These are phyloP conservation scores for Ciconia nigra DNA, from an alignment of 2,797 vertebrate species.

Conservation along the genomic window DNA sequence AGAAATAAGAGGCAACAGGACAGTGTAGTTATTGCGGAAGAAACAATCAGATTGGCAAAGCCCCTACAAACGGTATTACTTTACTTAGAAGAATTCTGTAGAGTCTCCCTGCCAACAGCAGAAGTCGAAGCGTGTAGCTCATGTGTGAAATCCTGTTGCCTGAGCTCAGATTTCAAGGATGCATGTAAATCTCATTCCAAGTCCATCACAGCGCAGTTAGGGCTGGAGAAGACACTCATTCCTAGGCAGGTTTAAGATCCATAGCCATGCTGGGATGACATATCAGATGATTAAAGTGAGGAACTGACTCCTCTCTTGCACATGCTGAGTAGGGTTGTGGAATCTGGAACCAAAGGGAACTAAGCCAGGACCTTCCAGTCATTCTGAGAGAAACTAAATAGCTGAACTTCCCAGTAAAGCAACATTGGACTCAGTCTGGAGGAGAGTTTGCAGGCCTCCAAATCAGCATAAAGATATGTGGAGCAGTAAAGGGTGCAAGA, in stretches of 20 bases:
- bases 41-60: not conserved
- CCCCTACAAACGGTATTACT: not conserved
- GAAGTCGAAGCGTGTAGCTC: not conserved
- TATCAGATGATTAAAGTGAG: not conserved
- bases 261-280: not conserved
- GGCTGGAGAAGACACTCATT: not conserved
- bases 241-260: not conserved
- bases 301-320: not conserved
- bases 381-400: not conserved
- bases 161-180: slow-evolving; percentile 22
- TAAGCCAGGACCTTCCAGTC: not conserved
- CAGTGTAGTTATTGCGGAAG: not conserved
- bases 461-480: not conserved
- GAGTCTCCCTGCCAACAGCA: slow-evolving; percentile 14
- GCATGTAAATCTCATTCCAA: slow-evolving; percentile 16
- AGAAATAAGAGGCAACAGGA: not conserved
- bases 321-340: not conserved
- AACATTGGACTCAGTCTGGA: not conserved
- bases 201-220: not conserved
- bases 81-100: not conserved
- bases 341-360: not conserved
- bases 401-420: not conserved
- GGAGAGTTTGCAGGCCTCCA: not conserved
- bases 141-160: slow-evolving; percentile 44
- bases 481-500: not conserved